Evolutionary conservation across 2,888 invertebrate species (phyloP), one percentile per base, ranked within the genome.

Genomic region (Thecocarcelia acutangulata): DNA sequence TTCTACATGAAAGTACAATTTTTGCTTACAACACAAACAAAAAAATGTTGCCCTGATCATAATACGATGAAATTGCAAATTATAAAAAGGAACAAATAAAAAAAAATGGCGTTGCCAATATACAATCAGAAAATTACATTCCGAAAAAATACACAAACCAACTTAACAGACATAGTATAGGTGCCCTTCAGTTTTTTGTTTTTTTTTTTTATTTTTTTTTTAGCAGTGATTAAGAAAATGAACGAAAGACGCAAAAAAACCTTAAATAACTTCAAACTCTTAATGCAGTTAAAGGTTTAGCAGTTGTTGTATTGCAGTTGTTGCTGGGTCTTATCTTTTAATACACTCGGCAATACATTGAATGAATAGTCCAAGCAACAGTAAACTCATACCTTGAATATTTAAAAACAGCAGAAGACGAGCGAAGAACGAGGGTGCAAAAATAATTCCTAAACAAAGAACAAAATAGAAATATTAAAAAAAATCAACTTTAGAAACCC

Each of bases 191-290:
- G 78, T 78, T 78, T 77, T 42, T 28, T 46, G 13, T 17, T 46
- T 2, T 59, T 44, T 70, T 72, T 78, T 63, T 24, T n/a, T n/a
- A n/a, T n/a, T n/a, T n/a, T n/a, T n/a, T n/a, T 28, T 44, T 58
- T 66, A 59, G 50, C 52, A 78, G 33, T 59, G 72, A 78, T 78
- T 78, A 78, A 78, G 78, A 78, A 78, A 72, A 72, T 66, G 78
- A 78, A 78, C 52, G 52, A 66, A 72, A 44, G 58, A 66, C 17
- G 24, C n/a, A 72, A 78, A 24, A 68, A 68, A 72, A 56, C 33
- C 59, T 66, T 28, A 80, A 82, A 81, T 81, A 81, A 77, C 81
- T 81, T 79, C 50, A 82, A 82, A 69, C 77, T 78, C 69, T 82
- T 82, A 82, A 82, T 82, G 77, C 74, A 82, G 77, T 82, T 82